phyloP scores from a whole-genome alignment of 2,797 vertebrate species.

The Simalia tracyae region DNA sequence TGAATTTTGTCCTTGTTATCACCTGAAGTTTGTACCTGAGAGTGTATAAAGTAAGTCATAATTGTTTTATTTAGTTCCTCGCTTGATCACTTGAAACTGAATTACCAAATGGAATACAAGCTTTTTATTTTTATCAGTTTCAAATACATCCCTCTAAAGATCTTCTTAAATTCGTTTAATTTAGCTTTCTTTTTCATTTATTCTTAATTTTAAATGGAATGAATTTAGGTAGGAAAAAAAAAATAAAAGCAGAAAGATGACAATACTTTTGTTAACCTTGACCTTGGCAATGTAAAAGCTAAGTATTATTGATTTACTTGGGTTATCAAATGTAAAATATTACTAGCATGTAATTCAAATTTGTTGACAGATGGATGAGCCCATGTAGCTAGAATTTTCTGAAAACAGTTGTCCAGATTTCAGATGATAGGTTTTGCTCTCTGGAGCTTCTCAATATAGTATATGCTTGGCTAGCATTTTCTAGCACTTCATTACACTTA shows the following conservation, averaged over 20 bases:
- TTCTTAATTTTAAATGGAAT: conserved; percentile 18
- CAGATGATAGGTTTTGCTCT: neutral
- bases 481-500: conserved; percentile 20
- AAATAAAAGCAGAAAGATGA: conserved; percentile 22
- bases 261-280: conserved; percentile 13
- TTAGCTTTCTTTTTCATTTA: neutral
- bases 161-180: neutral
- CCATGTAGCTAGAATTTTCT: conserved; percentile 46
- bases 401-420: conserved; percentile 17
- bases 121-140: conserved; percentile 51
- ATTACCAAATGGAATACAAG: neutral
- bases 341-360: conserved; percentile 18
- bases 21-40: conserved; percentile 23
- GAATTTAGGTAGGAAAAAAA: conserved; percentile 27
- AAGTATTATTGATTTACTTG: conserved; percentile 21
- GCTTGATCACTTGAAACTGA: neutral
- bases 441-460: neutral
- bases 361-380: conserved; percentile 28
- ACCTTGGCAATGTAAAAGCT: conserved; percentile 31
- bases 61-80: neutral
- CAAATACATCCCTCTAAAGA: conserved; percentile 29
- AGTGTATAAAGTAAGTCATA: conserved; percentile 26
- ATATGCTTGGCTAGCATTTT: conserved; percentile 32
- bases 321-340: conserved; percentile 33
- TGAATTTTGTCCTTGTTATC: conserved; percentile 3